These are phyloP conservation scores for Ditula angustiorana DNA, from an alignment of 2,888 invertebrate species.

Conservation along the genomic window DNA sequence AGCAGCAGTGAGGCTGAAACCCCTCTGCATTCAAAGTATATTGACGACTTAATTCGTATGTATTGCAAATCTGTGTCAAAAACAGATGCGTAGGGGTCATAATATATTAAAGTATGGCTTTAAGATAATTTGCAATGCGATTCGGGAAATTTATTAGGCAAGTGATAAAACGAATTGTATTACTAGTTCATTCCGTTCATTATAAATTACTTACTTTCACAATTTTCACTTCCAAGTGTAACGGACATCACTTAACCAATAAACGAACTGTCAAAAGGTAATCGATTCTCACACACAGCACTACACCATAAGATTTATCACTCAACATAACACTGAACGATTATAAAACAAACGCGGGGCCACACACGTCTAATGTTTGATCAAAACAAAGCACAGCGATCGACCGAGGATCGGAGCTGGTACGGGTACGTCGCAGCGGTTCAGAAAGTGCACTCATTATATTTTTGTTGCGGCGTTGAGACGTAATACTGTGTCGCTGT, in stretches of 20 bases:
- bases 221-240: constrained; percentile 45
- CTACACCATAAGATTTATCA: constrained; percentile 40
- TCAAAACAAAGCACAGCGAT: constrained; percentile 60
- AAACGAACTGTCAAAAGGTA: constrained; percentile 40
- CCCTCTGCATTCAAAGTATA: constrained; percentile 35
- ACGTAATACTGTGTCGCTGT: constrained; percentile 51
- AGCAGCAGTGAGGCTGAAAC: constrained; percentile 50
- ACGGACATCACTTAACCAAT: constrained; percentile 58
- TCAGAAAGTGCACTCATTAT: constrained; percentile 52
- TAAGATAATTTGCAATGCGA: background rate
- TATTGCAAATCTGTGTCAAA: background rate
- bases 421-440: constrained; percentile 41
- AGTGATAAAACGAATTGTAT: background rate
- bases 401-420: constrained; percentile 50
- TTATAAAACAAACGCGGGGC: constrained; percentile 47
- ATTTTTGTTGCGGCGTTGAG: constrained; percentile 54
- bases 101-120: background rate
- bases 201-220: constrained; percentile 60
- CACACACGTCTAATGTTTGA: constrained; percentile 55
- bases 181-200: background rate
- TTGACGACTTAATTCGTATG: constrained; percentile 12
- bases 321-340: constrained; percentile 48
- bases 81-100: background rate
- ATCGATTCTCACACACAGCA: constrained; percentile 33
- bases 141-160: background rate